Percentiles rank a stretch among this genome's conserved stretches.
phyloP scores from a whole-genome alignment of 2,113 vertebrate species.

The Aldabrachelys gigantea region DNA sequence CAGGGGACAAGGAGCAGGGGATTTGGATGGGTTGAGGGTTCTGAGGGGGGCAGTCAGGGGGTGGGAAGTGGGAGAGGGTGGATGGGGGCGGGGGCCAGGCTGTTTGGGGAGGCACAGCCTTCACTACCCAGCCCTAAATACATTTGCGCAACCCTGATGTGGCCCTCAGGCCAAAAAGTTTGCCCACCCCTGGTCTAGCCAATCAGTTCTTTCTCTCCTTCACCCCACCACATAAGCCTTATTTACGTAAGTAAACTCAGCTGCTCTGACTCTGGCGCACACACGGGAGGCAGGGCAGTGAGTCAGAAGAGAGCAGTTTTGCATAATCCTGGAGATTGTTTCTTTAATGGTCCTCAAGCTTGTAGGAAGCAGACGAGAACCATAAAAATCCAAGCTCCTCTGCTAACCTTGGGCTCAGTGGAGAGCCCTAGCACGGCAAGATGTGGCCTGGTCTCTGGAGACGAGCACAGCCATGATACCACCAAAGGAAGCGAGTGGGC shows the following conservation, averaged over 20 bases:
- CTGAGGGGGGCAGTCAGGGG: no score
- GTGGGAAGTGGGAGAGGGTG: no score
- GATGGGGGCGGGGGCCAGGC: no score
- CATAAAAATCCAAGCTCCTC: not conserved
- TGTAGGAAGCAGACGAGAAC: not conserved
- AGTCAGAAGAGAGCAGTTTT: not conserved
- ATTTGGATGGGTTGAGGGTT: no score
- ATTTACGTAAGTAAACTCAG: not conserved
- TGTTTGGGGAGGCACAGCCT: no score
- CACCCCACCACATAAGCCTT: not conserved
- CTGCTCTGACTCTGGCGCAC: not conserved
- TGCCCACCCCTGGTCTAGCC: not conserved
- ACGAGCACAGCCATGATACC: not conserved
- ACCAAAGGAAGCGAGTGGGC: not conserved
- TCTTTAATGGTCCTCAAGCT: not conserved
- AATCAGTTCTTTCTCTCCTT: not conserved
- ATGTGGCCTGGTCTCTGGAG: no score
- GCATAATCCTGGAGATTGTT: not conserved
- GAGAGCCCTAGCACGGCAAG: not conserved
- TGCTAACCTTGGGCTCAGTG: not conserved
- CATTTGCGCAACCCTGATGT: no score
- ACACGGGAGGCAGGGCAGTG: not conserved
- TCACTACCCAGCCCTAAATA: no score
- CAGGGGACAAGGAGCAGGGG: no score
- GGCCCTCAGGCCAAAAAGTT: no score